Evolutionary conservation across 2,113 vertebrate genomes (phyloP), one percentile per base, ranked within the genome.

Genomic region (Xyliphius kryptos): DNA sequence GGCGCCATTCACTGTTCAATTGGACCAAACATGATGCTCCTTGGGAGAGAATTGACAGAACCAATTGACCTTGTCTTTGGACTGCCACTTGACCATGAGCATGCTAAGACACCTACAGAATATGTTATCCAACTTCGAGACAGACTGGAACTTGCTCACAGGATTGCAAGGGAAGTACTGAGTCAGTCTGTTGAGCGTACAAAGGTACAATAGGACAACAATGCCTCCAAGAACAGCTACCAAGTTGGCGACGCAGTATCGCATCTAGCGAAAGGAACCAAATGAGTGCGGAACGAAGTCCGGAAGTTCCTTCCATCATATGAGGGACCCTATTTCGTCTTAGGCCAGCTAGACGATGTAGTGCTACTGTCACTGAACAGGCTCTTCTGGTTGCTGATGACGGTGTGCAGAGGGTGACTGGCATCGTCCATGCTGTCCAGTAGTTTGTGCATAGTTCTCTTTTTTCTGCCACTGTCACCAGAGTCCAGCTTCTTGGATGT

Each of bases 121-220:
- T 73, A 68, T 54, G 63, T 70, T 5, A 15, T 13, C 11, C n/a
- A 62, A 2, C 7, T 58, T 9, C 9, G 19, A n/a, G 52, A 69
- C 14, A 22, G 52, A 13, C 11, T 68, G 56, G 52, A 74, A 15
- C 13, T 70, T 6, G 65, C 60, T 11, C 69, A 74, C 14, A 43
- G 26, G 9, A 61, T 74, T 2, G 38, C 69, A 1, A 60, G n/a
- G n/a, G 66, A 16, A 56, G 63, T 1, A 9, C 32, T 71, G 1
- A 46, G 55, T 8, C 54, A 49, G 1, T 56, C 70, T 2, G 41
- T 63, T 3, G 54, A 40, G 21, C 48, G 16, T 41, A 61, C 65
- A 2, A 69, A 67, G n/a, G 66, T 14, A 15, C 57, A 69, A 1
- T 72, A 67, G 11, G 50, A 72, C n/a, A 75, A 72, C n/a, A 57